Evolutionary conservation across 2,113 vertebrate genomes (phyloP), one percentile per base, ranked within the genome.

Genomic region (Lucifuga dentata): DNA sequence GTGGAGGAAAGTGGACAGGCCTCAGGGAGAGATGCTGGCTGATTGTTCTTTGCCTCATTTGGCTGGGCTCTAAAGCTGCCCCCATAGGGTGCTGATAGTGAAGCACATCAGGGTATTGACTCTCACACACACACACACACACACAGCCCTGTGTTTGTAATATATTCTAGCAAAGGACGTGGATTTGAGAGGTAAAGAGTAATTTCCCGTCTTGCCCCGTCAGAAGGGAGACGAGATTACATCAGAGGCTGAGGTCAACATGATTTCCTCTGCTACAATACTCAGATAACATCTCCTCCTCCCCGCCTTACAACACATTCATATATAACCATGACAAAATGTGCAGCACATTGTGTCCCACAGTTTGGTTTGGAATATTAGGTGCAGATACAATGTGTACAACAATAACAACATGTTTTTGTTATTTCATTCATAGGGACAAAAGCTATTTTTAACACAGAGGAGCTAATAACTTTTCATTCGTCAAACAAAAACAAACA

Each of bases 201-300:
- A 78, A 89, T 91, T 92, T 90, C 86, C 86, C 68, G 67, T 83
- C 68, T 67, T 45, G 60, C 32, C 59, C 61, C 36, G 65, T 80
- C 66, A 61, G 76, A 48, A 68, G 7, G 69, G 53, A 78, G 56
- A 48, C 38, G 48, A 68, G 86, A 92, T 91, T 60, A 64, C 69
- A 89, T 88, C 87, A 63, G 53, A 45, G 52, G 49, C 29, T 35
- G 1, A 41, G 77, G 75, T 63, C 65, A 81, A 74, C 53, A 63
- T 76, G 78, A 88, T 90, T 87, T 89, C 81, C 83, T 86, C 58
- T 49, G 50, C 67, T 53, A 60, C 43, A 50, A 52, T 43, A 49
- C 44, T 20, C 20, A 52, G 83, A 87, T 80, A 73, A 58, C 58
- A 59, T 86, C 57, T 48, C 35, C n/a, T 17, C 55, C 36, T 57